These are phyloP conservation scores for Trichosurus vulpecula DNA, from an alignment of 2,797 vertebrate genomes.

Conservation along the genomic window DNA sequence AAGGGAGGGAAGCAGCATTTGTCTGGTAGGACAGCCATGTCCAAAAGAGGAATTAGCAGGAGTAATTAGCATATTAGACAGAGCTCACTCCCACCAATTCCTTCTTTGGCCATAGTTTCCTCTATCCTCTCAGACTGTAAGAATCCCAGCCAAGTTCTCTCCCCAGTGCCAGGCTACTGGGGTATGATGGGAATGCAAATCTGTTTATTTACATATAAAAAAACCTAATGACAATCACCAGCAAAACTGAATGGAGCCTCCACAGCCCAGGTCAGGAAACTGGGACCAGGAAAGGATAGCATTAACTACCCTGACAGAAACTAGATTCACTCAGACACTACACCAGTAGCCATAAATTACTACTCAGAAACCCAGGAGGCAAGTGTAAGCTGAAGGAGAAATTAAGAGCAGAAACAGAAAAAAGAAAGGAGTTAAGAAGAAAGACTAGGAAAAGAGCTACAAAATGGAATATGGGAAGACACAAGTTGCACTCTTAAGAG, in stretches of 20 bases:
- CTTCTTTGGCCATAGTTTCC: background rate
- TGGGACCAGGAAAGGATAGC: background rate
- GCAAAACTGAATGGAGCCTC: background rate
- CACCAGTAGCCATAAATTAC: background rate
- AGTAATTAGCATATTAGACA: constrained; percentile 3
- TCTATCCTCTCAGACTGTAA: constrained; percentile 8
- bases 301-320: constrained; percentile 13
- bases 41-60: background rate
- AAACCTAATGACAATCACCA: constrained; percentile 31
- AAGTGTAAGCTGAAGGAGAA: background rate
- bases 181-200: constrained; percentile 30
- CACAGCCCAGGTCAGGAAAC: constrained; percentile 21
- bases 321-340: constrained; percentile 25
- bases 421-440: background rate
- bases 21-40: background rate
- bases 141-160: background rate
- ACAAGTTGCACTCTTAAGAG: background rate
- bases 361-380: background rate
- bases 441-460: background rate
- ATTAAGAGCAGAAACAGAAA: background rate
- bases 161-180: background rate
- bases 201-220: background rate
- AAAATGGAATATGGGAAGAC: background rate
- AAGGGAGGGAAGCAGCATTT: background rate
- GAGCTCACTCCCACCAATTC: background rate